A percentile compares a stretch with the other conserved stretches of the same genome.
These are phyloP conservation scores for Deroplatys truncata DNA, from an alignment of 2,888 invertebrate genomes.

Conservation along the genomic window DNA sequence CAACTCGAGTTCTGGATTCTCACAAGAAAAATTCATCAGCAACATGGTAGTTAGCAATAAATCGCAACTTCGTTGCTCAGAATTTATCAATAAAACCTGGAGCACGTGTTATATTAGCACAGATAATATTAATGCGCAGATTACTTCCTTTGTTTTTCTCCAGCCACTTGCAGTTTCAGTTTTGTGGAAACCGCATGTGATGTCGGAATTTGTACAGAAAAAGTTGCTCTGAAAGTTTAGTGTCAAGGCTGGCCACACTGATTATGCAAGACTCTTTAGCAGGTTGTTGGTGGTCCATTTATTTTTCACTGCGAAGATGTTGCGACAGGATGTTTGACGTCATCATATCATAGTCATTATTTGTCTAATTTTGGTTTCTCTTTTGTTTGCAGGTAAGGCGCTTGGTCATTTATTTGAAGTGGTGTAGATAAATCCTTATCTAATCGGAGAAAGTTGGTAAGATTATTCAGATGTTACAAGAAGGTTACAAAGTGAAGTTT, in stretches of 20 bases:
- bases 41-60: no score
- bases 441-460: not conserved
- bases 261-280: not conserved
- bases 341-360: not conserved
- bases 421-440: not conserved
- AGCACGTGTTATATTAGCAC: no score
- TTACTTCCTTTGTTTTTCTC: no score
- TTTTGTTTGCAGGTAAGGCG: not conserved
- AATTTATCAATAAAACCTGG: no score
- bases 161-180: no score
- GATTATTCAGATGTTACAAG: not conserved
- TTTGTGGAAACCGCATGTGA: no score
- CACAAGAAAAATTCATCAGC: no score
- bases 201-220: not conserved
- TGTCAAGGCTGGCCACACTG: not conserved
- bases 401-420: not conserved
- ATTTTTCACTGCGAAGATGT: not conserved
- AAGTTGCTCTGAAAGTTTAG: not conserved
- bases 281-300: not conserved
- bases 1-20: no score
- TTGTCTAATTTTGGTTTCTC: not conserved
- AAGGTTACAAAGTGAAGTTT: not conserved
- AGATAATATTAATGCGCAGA: no score
- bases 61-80: no score
- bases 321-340: not conserved